These are phyloP conservation scores for Sceloporus tristichus DNA, from an alignment of 2,113 vertebrate species.

Conservation along the genomic window DNA sequence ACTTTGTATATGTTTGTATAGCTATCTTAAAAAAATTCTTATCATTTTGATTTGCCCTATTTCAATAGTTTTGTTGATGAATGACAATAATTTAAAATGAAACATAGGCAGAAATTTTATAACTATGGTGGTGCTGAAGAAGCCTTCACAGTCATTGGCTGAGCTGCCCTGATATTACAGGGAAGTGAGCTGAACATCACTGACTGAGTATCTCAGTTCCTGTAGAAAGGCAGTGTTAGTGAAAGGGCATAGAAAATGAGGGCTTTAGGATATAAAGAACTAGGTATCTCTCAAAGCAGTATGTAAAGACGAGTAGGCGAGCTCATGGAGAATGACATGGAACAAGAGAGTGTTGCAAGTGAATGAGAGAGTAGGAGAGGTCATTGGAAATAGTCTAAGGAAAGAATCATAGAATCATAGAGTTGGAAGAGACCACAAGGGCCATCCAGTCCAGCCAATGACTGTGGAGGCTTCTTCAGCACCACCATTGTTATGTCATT, in stretches of 20 bases:
- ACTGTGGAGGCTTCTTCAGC: background rate
- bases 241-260: background rate
- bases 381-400: too few species aligned
- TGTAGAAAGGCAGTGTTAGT: background rate
- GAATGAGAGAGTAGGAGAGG: too few species aligned
- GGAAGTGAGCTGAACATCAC: too few species aligned
- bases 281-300: background rate
- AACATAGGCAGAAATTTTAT: too few species aligned
- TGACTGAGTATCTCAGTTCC: background rate
- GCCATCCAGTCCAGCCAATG: background rate
- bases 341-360: too few species aligned
- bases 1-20: accelerated
- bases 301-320: background rate
- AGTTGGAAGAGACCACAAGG: too few species aligned
- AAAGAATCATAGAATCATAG: too few species aligned
- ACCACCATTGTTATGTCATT: background rate
- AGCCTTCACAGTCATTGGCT: background rate
- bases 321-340: too few species aligned
- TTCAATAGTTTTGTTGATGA: background rate
- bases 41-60: background rate
- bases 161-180: background rate
- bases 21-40: background rate
- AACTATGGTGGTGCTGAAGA: background rate
- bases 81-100: background rate
- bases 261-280: background rate